These are phyloP conservation scores for Neolamprologus toae DNA, from an alignment of 2,113 vertebrate species.

Conservation along the genomic window DNA sequence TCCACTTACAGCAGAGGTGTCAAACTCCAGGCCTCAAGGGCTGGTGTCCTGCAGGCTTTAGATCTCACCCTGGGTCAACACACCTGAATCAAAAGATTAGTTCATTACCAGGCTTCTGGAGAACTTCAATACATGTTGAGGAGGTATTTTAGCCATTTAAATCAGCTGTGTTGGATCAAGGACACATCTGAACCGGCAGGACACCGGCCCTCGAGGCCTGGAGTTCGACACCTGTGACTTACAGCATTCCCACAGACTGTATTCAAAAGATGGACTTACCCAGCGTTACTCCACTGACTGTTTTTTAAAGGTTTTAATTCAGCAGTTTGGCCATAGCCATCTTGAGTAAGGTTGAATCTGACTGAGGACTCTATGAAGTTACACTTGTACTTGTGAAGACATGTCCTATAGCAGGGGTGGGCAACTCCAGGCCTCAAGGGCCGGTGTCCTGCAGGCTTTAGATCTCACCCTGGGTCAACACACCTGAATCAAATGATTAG, in stretches of 20 bases:
- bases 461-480: neutral
- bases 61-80: neutral
- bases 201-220: fast-evolving
- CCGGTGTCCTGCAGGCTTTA: neutral
- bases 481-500: neutral
- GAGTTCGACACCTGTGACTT: neutral
- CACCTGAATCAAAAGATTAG: neutral
- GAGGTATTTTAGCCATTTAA: fast-evolving
- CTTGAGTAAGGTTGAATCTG: neutral
- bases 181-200: neutral
- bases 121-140: neutral
- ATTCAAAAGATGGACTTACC: neutral
- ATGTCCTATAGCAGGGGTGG: neutral
- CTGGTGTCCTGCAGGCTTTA: fast-evolving
- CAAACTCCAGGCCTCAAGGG: fast-evolving
- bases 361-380: neutral
- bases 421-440: fast-evolving
- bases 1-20: neutral
- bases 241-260: neutral
- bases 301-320: neutral
- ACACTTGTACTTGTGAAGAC: neutral
- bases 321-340: neutral
- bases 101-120: fast-evolving
- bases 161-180: neutral
- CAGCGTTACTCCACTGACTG: too few species aligned